phyloP scores from a whole-genome alignment of 2,113 vertebrate species.

The Spea multiplicata region DNA sequence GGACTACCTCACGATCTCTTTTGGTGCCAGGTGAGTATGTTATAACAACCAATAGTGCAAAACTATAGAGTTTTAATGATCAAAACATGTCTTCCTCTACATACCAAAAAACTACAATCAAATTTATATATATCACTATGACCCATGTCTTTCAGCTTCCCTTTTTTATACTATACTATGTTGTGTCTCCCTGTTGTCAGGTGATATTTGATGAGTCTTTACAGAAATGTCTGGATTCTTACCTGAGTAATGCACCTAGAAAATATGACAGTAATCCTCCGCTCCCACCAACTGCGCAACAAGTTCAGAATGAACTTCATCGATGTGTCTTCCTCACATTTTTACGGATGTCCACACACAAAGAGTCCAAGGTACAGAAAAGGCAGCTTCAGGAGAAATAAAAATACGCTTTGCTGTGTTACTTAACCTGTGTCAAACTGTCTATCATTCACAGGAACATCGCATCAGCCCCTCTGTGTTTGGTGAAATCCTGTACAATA shows the following conservation, averaged over 20 bases:
- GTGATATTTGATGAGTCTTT: constrained; percentile 92
- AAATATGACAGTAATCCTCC: constrained; percentile 70
- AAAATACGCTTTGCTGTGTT: background rate
- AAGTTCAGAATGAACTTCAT: constrained; percentile 79
- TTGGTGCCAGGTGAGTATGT: constrained; percentile 90
- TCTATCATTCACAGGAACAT: constrained; percentile 72
- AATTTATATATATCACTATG: too few species aligned
- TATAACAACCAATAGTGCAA: too few species aligned
- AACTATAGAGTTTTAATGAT: too few species aligned
- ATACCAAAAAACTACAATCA: background rate
- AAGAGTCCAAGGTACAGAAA: constrained; percentile 86
- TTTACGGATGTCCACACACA: constrained; percentile 95
- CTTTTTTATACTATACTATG: too few species aligned
- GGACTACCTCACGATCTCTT: constrained; percentile 88
- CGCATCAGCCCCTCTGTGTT: constrained; percentile 87
- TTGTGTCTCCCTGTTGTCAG: constrained; percentile 57
- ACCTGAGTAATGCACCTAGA: constrained; percentile 77
- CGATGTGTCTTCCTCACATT: constrained; percentile 83
- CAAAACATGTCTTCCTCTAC: too few species aligned
- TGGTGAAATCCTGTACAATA: constrained; percentile 93
- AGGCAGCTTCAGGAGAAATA: background rate
- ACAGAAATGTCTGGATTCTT: constrained; percentile 91
- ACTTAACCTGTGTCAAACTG: background rate
- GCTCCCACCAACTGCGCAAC: constrained; percentile 64
- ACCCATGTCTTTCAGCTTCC: too few species aligned